Conservation (phyloP, 2,888 invertebrate genomes). For the Alsophila aescularia region DNA sequence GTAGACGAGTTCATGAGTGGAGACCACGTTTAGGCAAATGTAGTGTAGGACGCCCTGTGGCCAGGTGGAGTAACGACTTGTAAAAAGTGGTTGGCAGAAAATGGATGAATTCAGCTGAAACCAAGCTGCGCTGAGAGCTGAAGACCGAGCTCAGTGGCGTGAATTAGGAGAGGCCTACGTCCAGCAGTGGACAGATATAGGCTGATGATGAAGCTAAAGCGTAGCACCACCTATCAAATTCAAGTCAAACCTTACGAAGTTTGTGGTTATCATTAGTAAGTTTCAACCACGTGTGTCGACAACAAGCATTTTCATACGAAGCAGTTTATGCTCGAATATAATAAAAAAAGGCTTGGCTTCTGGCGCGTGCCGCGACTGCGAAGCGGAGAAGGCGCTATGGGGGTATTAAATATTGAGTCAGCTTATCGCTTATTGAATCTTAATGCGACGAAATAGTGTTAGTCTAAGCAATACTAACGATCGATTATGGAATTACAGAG, state of each 20-base stretch:
- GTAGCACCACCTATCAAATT: background rate
- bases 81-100: too few relatives aligned
- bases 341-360: conserved; percentile 39
- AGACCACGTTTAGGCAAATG: too few relatives aligned
- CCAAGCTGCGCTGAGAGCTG: too few relatives aligned
- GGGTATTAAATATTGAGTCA: conserved; percentile 22
- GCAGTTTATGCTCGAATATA: conserved; percentile 35
- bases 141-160: too few relatives aligned
- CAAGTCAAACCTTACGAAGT: background rate
- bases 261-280: conserved; percentile 3
- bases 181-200: too few relatives aligned
- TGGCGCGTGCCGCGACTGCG: conserved; percentile 28
- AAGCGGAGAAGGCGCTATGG: background rate
- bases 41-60: too few relatives aligned
- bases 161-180: too few relatives aligned
- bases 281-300: conserved; percentile 1
- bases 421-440: conserved; percentile 34
- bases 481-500: background rate
- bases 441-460: conserved; percentile 22
- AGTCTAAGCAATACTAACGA: background rate
- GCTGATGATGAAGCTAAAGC: background rate
- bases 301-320: conserved; percentile 21
- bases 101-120: too few relatives aligned
- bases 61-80: too few relatives aligned
- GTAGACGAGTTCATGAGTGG: too few relatives aligned